A percentile compares a stretch with the other conserved stretches of the same genome.
Evolutionary conservation across 2,797 vertebrate genomes (phyloP).

Genomic region (Anniella stebbinsi): DNA sequence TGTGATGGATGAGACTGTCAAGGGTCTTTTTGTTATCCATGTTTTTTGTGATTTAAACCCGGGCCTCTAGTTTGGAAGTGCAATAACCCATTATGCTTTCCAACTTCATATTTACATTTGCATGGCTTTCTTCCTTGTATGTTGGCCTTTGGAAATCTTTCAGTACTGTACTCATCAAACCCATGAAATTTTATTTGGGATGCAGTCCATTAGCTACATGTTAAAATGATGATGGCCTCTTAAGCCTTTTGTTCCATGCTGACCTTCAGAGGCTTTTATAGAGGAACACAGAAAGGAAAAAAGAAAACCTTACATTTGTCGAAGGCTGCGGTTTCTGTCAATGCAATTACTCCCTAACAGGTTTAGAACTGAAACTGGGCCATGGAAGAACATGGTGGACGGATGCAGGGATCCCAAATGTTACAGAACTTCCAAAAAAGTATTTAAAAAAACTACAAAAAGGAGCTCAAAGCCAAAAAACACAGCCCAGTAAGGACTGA

Average conservation of each 20-base stretch:
- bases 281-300: neutral
- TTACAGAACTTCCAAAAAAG: neutral
- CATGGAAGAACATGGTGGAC: neutral
- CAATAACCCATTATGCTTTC: neutral
- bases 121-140: neutral
- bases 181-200: constrained; percentile 31
- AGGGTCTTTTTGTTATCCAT: neutral
- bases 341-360: neutral
- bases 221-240: constrained; percentile 15
- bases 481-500: neutral
- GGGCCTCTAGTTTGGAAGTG: neutral
- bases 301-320: neutral
- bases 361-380: neutral
- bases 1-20: neutral
- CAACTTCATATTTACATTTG: constrained; percentile 15
- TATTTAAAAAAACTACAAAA: neutral
- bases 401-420: neutral
- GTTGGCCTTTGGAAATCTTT: neutral
- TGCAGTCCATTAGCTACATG: constrained; percentile 21
- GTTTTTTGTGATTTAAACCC: neutral
- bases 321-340: neutral
- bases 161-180: neutral
- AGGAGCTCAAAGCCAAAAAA: neutral
- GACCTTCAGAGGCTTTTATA: constrained; percentile 39
- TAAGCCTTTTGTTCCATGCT: constrained; percentile 33